A percentile compares a stretch with the other conserved stretches of the same genome.
Evolutionary conservation across 2,797 vertebrate genomes (phyloP).

Genomic region (Microhierax caerulescens): DNA sequence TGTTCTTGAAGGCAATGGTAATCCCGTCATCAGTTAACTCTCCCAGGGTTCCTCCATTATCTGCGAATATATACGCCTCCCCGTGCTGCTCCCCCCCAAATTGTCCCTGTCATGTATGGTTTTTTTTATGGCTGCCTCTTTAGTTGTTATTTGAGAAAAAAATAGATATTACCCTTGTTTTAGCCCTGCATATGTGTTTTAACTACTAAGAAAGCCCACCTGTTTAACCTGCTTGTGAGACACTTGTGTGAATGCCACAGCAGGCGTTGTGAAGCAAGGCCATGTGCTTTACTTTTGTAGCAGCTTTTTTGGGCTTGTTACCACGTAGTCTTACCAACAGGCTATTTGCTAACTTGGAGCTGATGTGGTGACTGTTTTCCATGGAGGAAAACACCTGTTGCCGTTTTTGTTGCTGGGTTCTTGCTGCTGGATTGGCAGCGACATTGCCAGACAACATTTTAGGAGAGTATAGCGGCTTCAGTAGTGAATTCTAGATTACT

Average conservation of each 20-base stretch:
- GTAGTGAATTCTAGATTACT: background rate
- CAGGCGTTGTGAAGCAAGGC: background rate
- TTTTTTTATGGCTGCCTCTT: background rate
- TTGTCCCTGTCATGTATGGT: background rate
- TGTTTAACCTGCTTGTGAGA: background rate
- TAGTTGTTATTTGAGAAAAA: background rate
- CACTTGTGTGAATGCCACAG: background rate
- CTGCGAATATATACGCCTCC: background rate
- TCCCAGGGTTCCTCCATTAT: background rate
- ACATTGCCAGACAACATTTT: background rate
- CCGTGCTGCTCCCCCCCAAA: background rate
- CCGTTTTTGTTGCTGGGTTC: background rate
- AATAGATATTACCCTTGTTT: background rate
- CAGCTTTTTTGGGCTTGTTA: background rate
- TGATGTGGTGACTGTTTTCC: background rate
- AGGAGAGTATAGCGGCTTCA: background rate
- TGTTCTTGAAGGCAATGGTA: background rate
- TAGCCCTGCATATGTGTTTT: background rate
- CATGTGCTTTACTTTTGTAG: background rate
- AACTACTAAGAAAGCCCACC: background rate
- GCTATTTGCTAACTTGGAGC: background rate
- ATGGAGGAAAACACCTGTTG: background rate
- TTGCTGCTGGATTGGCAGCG: background rate
- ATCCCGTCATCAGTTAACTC: background rate
- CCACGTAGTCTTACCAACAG: background rate